phyloP scores from a whole-genome alignment of 2,888 invertebrate species.

The Drosophila infuscata region DNA sequence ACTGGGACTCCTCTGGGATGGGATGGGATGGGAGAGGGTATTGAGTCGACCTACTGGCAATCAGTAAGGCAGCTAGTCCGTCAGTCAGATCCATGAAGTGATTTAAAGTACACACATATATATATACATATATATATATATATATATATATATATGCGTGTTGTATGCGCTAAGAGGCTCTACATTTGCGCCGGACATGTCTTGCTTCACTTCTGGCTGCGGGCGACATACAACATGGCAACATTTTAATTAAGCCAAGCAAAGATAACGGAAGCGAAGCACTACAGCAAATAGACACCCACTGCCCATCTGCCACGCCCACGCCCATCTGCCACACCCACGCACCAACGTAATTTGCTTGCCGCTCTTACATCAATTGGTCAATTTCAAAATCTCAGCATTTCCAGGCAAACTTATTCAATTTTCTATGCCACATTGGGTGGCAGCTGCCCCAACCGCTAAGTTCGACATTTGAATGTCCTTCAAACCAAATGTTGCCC shows the following conservation, averaged over 20 bases:
- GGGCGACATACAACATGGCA: constrained; percentile 26
- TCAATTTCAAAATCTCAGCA: constrained; percentile 16
- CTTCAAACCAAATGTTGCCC: neutral
- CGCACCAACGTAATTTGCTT: neutral
- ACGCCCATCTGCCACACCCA: constrained; percentile 25
- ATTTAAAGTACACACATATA: constrained; percentile 37
- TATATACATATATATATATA: neutral
- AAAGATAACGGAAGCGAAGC: constrained; percentile 15
- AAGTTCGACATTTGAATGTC: constrained; percentile 5
- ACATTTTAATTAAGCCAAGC: constrained; percentile 47
- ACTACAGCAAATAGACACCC: neutral
- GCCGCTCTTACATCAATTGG: constrained; percentile 12
- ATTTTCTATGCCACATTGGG: constrained; percentile 20
- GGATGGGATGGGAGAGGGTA: neutral
- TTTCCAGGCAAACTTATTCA: constrained; percentile 11
- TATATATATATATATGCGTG: constrained; percentile 4
- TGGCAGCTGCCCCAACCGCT: neutral
- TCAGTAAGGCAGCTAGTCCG: constrained; percentile 4
- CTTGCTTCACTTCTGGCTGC: constrained; percentile 1
- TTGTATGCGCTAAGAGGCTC: constrained; percentile 6
- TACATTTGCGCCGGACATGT: constrained; percentile 5
- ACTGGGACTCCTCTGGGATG: neutral
- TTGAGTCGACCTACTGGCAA: constrained; percentile 5
- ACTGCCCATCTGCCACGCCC: constrained; percentile 10
- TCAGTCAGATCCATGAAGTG: constrained; percentile 19